Evolutionary conservation across 2,888 invertebrate species (phyloP).

Genomic region (Cotesia congregata): DNA sequence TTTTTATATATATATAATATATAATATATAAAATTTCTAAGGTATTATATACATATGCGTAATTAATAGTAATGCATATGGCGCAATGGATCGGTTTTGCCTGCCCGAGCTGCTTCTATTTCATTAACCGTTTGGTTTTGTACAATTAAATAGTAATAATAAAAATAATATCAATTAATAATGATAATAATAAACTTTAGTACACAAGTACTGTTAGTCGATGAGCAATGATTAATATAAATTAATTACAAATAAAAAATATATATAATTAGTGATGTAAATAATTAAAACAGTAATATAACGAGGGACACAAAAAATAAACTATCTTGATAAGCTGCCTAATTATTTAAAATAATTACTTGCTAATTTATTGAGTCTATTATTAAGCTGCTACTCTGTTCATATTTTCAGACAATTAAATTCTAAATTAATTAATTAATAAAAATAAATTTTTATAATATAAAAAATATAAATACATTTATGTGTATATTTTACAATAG

Average conservation of each 20-base stretch:
- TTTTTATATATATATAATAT: background rate
- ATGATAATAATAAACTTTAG: background rate
- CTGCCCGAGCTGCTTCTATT: conserved; percentile 69
- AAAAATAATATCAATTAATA: conserved; percentile 18
- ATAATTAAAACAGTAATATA: background rate
- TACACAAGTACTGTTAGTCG: background rate
- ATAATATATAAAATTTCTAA: conserved; percentile 61
- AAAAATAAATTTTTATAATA: background rate
- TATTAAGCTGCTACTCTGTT: background rate
- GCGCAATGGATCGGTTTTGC: conserved; percentile 64
- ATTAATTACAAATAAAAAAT: background rate
- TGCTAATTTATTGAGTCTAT: background rate
- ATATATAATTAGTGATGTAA: conserved; percentile 23
- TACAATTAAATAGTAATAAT: conserved; percentile 19
- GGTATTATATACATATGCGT: conserved; percentile 61
- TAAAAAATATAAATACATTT: background rate
- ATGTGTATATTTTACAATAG: too few species aligned
- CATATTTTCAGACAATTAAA: background rate
- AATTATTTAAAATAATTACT: conserved; percentile 14
- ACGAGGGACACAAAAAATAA: conserved; percentile 24
- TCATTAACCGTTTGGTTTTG: conserved; percentile 47
- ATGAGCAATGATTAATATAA: conserved; percentile 8
- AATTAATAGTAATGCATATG: conserved; percentile 60
- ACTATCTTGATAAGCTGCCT: conserved; percentile 4
- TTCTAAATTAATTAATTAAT: conserved; percentile 4